Evolutionary conservation across 2,113 vertebrate genomes (phyloP).

Genomic region (Microcebus griseorufus): DNA sequence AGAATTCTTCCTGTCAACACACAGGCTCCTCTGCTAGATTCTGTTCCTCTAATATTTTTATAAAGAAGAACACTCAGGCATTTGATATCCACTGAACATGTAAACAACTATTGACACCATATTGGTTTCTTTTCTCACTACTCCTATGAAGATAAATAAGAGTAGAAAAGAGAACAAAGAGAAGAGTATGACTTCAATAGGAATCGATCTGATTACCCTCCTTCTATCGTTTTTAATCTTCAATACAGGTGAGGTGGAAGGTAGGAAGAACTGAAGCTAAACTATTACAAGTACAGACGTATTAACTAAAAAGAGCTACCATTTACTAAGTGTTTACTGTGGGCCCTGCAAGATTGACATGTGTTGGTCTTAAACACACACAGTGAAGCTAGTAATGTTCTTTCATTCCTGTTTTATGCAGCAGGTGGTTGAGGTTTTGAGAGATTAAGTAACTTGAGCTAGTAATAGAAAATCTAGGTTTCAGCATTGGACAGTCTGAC

Average conservation of each 20-base stretch:
- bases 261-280: background rate
- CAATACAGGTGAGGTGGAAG: background rate
- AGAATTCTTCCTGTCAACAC: background rate
- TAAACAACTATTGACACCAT: background rate
- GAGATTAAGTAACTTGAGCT: background rate
- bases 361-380: background rate
- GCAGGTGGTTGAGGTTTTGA: background rate
- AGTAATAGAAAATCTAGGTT: background rate
- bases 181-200: background rate
- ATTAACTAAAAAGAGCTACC: background rate
- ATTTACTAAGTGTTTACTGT: background rate
- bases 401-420: background rate
- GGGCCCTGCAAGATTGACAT: background rate
- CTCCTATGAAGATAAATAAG: background rate
- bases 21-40: background rate
- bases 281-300: background rate
- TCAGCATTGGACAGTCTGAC: background rate
- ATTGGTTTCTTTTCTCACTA: background rate
- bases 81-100: background rate
- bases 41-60: background rate
- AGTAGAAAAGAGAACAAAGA: background rate
- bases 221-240: background rate
- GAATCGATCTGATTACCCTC: background rate
- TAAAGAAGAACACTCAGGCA: background rate
- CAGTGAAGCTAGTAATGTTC: background rate